A percentile compares a stretch with the other conserved stretches of the same genome.
phyloP scores from a whole-genome alignment of 2,888 invertebrate species.

The Ommatoiulus sabulosus region DNA sequence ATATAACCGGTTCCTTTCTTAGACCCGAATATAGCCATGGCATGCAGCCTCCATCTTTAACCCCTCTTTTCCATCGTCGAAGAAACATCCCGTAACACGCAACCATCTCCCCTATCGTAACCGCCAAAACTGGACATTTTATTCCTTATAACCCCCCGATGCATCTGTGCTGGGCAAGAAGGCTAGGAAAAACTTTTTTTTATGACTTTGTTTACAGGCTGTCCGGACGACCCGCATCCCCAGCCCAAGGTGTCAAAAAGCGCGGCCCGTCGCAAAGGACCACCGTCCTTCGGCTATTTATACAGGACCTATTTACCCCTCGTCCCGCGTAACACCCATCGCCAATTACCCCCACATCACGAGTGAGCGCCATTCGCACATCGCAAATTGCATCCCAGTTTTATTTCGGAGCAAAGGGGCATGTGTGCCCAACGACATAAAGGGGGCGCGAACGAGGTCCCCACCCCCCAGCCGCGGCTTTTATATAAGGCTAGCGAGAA shows the following conservation, averaged over 20 bases:
- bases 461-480: not conserved
- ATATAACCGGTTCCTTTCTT: not conserved
- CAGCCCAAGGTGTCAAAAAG: constrained; percentile 38
- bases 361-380: constrained; percentile 45
- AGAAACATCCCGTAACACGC: not conserved
- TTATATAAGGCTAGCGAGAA: not conserved
- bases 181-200: not conserved
- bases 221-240: constrained; percentile 13
- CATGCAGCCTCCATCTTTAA: not conserved
- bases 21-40: not conserved
- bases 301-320: constrained; percentile 27
- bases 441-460: not conserved
- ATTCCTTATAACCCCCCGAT: not conserved
- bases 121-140: constrained; percentile 1
- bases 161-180: not conserved
- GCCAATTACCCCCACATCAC: constrained; percentile 32
- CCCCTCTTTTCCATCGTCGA: not conserved
- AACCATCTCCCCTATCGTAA: not conserved
- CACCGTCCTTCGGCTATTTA: constrained; percentile 25
- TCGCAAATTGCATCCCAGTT: constrained; percentile 29
- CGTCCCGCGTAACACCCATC: not conserved
- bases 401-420: constrained; percentile 45
- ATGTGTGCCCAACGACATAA: constrained; percentile 37
- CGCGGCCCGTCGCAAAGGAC: constrained; percentile 19
- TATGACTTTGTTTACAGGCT: constrained; percentile 45